Base-by-base conservation (phyloP, 2,113 vertebrate species). In the Tenebrosternarchus preto region DNA sequence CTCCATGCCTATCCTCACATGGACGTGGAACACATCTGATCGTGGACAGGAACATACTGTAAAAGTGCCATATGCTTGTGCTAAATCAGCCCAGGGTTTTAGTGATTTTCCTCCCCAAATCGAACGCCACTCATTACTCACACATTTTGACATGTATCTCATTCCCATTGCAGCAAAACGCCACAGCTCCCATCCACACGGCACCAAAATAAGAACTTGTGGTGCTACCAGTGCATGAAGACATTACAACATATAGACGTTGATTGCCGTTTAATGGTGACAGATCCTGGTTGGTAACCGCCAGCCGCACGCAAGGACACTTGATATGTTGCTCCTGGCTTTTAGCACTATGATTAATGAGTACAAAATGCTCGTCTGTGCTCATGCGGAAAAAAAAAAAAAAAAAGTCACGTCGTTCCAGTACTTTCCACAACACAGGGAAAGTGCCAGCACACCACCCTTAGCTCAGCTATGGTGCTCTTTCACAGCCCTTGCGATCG, bases 351-450 rank as follows among this genome's bases (percentile, higher is more conserved):
- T 61, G 77, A 83, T 80, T 71, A 80, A 80, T 75, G 77, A 71
- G 72, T 20, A 63, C 82, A 71, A 20, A 71, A 69, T 76, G 73
- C 60, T 63, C 27, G 53, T n/a, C 12, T 71, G 3, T 76, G 73
- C 66, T 80, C 73, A 60, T 80, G 80, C 17, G 74, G 50, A 55
- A 70, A 74, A 64, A 83, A 75, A 57, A 72, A 55, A 70, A 74
- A 64, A 83, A 75, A 57, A 72, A 80, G 59, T 60, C 57, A 63
- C 29, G 76, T 74, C 64, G 67, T n/a, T 80, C 33, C 43, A 76
- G 69, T 79, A 72, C 72, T 80, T 80, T 83, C 77, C 73, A 76
- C 77, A 83, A 83, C 76, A 80, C 43, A 76, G 43, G 39, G 16
- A 68, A 68, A 74, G 76, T 64, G 55, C 75, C 70, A 76, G 63